Evolutionary conservation across 2,113 vertebrate genomes (phyloP), one percentile per base, ranked within the genome.

Genomic region (Cercocebus atys): DNA sequence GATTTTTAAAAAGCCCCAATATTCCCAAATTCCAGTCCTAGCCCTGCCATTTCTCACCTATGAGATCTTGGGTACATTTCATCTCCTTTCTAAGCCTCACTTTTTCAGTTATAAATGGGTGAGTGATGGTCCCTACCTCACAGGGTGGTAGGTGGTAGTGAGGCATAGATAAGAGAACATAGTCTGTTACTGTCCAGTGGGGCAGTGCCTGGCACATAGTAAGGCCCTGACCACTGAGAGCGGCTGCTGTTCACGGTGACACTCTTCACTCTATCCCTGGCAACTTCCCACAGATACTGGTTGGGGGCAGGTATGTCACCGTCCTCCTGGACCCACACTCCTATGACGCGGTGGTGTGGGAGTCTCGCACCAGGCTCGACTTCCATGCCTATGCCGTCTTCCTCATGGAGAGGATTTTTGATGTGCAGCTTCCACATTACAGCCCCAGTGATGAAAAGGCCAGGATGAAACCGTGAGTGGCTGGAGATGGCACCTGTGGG

Each of bases 401-500:
- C 78, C 99, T 99, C 95, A 99, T 99, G 99, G 98, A 99, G 32
- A 98, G 99, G 90, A 99, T 99, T 94, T 99, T 99, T 61, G 98
- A 98, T n/a, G 98, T 99, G 97, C 98, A 66, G 79, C 98, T 99
- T 40, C 99, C 99, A 0, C 96, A 98, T 72, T 98, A 98, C 85
- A 98, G 98, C 91, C 98, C 97, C 2, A 93, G 43, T 0, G 98
- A 98, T 40, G 99, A 99, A 40, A 99, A 99, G 97, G 94, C 93
- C 50, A 97, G 98, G 97, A 98, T 99, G 98, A 99, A 97, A 97
- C 98, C 95, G 99, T 99, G 99, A 90, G 99, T 99, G 61, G 94
- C 57, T 17, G 1, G 3, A 43, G 38, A 35, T 0, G 4, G 57
- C 2, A 1, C 50, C 68, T 1, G n/a, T 1, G 30, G 3, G 32